Evolutionary conservation across 1,140 invertebrate species (phyloP).

Genomic region (Euura lappo): DNA sequence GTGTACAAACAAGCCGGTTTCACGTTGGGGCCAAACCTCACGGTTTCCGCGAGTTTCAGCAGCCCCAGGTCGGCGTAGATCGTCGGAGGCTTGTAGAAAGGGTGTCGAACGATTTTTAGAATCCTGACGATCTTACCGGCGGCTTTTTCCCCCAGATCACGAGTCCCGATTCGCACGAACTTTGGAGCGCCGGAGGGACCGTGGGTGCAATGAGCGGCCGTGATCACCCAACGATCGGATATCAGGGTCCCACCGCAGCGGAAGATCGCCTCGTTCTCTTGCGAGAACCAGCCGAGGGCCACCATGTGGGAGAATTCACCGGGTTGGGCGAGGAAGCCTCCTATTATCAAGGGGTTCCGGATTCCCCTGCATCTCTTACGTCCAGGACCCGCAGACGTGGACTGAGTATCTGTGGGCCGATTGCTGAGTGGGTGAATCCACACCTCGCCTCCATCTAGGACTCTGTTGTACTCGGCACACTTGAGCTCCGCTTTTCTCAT

Average conservation of each 20-base stretch:
- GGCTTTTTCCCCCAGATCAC: conserved; percentile 10
- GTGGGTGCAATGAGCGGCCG: conserved; percentile 65
- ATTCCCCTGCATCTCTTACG: background rate
- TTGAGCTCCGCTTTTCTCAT: background rate
- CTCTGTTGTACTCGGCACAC: background rate
- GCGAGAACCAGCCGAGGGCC: conserved; percentile 35
- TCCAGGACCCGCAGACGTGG: too few relatives aligned
- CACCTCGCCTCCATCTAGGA: too few relatives aligned
- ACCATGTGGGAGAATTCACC: conserved; percentile 55
- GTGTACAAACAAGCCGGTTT: conserved; percentile 67
- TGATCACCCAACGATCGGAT: conserved; percentile 61
- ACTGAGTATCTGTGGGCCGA: too few relatives aligned
- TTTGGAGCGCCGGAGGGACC: conserved; percentile 27
- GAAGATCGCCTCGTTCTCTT: conserved; percentile 32
- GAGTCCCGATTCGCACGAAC: conserved; percentile 23
- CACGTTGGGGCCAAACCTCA: conserved; percentile 54
- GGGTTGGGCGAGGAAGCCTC: conserved; percentile 37
- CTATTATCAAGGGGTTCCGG: conserved; percentile 40
- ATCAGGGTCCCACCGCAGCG: conserved; percentile 64
- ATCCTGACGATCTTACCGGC: conserved; percentile 37
- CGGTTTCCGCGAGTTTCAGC: conserved; percentile 36
- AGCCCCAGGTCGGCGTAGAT: conserved; percentile 61
- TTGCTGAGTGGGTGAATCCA: too few relatives aligned
- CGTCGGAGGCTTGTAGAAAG: conserved; percentile 49
- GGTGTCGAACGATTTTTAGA: conserved; percentile 55